These are phyloP conservation scores for Dolichoris vasculosae DNA, from an alignment of 1,140 invertebrate genomes.

Conservation along the genomic window DNA sequence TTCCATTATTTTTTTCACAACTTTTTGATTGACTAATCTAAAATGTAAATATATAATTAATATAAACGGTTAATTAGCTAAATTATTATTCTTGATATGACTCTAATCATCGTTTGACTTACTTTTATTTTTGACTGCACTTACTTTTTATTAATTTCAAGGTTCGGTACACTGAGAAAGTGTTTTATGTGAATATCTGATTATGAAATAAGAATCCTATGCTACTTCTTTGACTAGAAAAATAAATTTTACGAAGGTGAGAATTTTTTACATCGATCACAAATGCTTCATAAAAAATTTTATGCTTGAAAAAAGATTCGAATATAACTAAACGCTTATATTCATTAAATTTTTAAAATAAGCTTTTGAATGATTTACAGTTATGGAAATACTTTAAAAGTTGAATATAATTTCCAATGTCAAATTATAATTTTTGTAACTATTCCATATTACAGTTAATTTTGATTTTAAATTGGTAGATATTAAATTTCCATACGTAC, in stretches of 20 bases:
- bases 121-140: neutral
- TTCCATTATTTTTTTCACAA: too few species aligned
- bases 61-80: too few species aligned
- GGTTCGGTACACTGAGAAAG: neutral
- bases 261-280: neutral
- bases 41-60: too few species aligned
- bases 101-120: neutral
- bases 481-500: too few species aligned
- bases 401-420: neutral
- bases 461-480: neutral
- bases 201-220: neutral
- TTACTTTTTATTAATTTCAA: slow-evolving; percentile 8
- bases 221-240: slow-evolving; percentile 11
- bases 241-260: neutral
- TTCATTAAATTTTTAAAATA: neutral
- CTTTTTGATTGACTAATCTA: too few species aligned
- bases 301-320: neutral
- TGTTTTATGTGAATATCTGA: slow-evolving; percentile 23
- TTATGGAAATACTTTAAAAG: neutral
- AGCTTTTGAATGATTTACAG: neutral
- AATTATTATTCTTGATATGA: neutral
- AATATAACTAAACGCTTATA: neutral
- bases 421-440: neutral
- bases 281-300: neutral
- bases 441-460: neutral